A percentile compares a stretch with the other conserved stretches of the same genome.
Conservation (phyloP, 2,113 vertebrate genomes). For the Toxotes jaculatrix region DNA sequence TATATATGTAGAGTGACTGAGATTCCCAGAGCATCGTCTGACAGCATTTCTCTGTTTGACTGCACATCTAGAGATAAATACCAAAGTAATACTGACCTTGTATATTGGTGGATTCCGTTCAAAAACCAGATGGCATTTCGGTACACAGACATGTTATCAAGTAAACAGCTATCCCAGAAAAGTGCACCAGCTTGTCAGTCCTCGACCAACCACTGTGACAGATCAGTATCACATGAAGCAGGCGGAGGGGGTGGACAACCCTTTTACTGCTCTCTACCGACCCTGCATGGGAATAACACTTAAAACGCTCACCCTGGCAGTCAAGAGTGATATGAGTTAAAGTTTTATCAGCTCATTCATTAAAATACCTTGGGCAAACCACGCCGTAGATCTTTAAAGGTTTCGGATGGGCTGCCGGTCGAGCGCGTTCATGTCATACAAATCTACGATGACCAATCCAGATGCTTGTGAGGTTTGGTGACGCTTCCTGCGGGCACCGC, state of each 20-base stretch:
- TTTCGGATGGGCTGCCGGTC: not conserved
- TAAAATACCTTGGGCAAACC: not conserved
- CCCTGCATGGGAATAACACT: conserved; percentile 20
- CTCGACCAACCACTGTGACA: conserved; percentile 30
- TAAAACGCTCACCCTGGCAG: not conserved
- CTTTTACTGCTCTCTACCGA: conserved; percentile 62
- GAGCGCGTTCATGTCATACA: not conserved
- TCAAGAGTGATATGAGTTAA: not conserved
- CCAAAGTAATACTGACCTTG: conserved; percentile 73
- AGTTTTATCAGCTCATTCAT: conserved; percentile 36
- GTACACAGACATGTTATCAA: conserved; percentile 79
- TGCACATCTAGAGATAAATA: not conserved
- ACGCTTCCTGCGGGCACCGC: conserved; percentile 38
- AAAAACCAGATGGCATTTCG: conserved; percentile 83
- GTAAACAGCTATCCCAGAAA: conserved; percentile 4
- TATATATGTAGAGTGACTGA: not conserved
- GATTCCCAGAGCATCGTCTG: not conserved
- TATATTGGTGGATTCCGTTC: conserved; percentile 83
- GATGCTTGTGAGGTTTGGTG: conserved; percentile 11
- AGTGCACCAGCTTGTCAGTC: conserved; percentile 4
- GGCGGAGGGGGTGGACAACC: not conserved
- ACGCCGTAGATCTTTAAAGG: not conserved
- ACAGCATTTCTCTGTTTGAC: not conserved
- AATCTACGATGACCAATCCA: conserved; percentile 39
- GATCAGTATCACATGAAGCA: conserved; percentile 48